Percentiles rank a stretch among this genome's conserved stretches.
Conservation (phyloP, 2,797 vertebrate species). For the Neosalanx taihuensis region DNA sequence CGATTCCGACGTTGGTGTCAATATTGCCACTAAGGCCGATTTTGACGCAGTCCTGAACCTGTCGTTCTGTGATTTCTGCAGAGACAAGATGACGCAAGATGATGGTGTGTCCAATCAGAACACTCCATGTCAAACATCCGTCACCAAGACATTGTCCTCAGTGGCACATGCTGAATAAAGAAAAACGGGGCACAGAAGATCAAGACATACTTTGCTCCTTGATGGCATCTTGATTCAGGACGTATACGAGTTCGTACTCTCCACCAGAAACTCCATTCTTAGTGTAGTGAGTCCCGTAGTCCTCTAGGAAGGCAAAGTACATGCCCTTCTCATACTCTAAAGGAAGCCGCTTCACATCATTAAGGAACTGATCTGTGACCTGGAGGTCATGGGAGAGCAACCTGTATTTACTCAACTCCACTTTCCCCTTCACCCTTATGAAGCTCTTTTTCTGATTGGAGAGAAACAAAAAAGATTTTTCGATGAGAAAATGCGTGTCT, state of each 20-base stretch:
- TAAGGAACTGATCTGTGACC: slow-evolving; percentile 73
- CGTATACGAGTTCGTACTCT: slow-evolving; percentile 84
- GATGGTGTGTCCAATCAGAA: background rate
- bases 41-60: slow-evolving; percentile 58
- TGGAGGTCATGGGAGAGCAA: slow-evolving; percentile 71
- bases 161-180: too few relatives aligned
- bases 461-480: background rate
- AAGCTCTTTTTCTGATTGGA: slow-evolving; percentile 75
- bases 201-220: slow-evolving; percentile 52
- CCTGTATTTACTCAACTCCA: slow-evolving; percentile 83
- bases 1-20: accelerated
- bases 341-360: slow-evolving; percentile 76
- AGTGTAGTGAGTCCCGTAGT: slow-evolving; percentile 89
- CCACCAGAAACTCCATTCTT: slow-evolving; percentile 82
- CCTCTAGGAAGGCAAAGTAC: slow-evolving; percentile 89
- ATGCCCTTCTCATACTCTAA: slow-evolving; percentile 81
- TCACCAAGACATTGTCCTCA: background rate
- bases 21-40: slow-evolving; percentile 31
- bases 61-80: slow-evolving; percentile 59
- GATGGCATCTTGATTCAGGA: slow-evolving; percentile 76
- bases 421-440: slow-evolving; percentile 76
- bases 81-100: slow-evolving; percentile 4
- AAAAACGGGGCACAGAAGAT: background rate
- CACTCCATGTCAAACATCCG: background rate
- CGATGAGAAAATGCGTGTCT: background rate